Base-by-base conservation (phyloP, 2,888 invertebrate species). In the Axea sp. region DNA sequence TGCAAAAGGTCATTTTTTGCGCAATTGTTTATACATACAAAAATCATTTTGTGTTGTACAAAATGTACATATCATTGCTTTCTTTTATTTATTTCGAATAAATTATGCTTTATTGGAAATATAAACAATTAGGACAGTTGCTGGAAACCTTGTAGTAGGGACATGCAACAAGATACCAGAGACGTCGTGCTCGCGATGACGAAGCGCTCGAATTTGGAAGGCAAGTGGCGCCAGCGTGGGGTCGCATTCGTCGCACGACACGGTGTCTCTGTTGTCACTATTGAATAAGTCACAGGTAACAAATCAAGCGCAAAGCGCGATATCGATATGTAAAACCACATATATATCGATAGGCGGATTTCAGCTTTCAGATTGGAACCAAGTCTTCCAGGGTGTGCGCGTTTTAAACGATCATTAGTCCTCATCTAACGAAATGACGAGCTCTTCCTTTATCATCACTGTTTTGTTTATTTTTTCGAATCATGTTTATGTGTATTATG, bases 391-490 rank as follows among this genome's bases (percentile, higher is more conserved):
- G 45, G 68, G 78, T 76, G 59, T 49, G 51, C 68, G 51, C 35
- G 68, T 73, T 77, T 60, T 73, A 65, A 19, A 41, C n/a, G 14
- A 51, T 51, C 43, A 64, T 53, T 64, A 67, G 57, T 17, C 19
- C 12, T 67, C 60, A 73, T 60, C 47, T 30, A 41, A 39, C 30
- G 37, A 41, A 43, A 24, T 28, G 28, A 41, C 37, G 49, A 53
- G 53, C 51, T 47, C 37, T 59, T 35, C 41, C 19, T 35, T 14
- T 43, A 22, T 35, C 31, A 68, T 68, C 35, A 43, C 15, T 11
- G 80, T 84, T 85, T 84, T 83, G 78, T 85, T 84, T 83, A 81
- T 83, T 84, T 83, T 85, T 83, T 80, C 30, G 4, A 77, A 79
- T 84, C 83, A 84, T 83, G 17, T 64, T 43, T 77, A 81, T 81